Evolutionary conservation across 23 tunicate genomes (phyloP).

Genomic region (Styela plicata): DNA sequence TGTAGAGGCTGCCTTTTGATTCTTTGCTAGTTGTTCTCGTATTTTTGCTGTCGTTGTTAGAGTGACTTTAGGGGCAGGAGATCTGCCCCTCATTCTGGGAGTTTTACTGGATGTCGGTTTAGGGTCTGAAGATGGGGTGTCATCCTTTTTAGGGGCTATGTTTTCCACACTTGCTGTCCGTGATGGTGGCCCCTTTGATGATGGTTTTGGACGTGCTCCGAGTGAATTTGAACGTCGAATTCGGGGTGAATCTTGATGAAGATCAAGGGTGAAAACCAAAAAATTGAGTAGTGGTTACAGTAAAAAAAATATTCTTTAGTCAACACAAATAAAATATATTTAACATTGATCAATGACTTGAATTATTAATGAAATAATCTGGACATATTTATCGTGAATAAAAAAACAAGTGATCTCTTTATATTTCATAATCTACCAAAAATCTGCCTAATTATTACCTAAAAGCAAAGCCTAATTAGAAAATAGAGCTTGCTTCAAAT

Average conservation of each 20-base stretch:
- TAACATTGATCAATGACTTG: too few relatives aligned
- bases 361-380: too few relatives aligned
- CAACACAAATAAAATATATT: too few relatives aligned
- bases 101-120: background rate
- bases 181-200: background rate
- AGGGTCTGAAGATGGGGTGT: background rate
- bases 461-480: too few relatives aligned
- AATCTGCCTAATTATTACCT: too few relatives aligned
- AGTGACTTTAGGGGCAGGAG: conserved; percentile 10
- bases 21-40: background rate
- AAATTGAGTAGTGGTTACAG: too few relatives aligned
- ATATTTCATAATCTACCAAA: too few relatives aligned
- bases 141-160: background rate
- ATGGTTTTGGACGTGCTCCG: background rate
- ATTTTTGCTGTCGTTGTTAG: background rate
- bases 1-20: background rate
- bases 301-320: too few relatives aligned
- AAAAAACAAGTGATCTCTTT: too few relatives aligned
- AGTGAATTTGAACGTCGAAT: conserved; percentile 3
- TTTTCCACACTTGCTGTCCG: conserved; percentile 1
- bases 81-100: background rate
- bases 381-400: too few relatives aligned
- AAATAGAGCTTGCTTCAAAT: too few relatives aligned
- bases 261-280: too few relatives aligned
- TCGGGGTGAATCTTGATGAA: background rate